Percentiles rank a stretch among this genome's conserved stretches.
These are phyloP conservation scores for Lepilemur ruficaudatus DNA, from an alignment of 2,797 vertebrate species.

Conservation along the genomic window DNA sequence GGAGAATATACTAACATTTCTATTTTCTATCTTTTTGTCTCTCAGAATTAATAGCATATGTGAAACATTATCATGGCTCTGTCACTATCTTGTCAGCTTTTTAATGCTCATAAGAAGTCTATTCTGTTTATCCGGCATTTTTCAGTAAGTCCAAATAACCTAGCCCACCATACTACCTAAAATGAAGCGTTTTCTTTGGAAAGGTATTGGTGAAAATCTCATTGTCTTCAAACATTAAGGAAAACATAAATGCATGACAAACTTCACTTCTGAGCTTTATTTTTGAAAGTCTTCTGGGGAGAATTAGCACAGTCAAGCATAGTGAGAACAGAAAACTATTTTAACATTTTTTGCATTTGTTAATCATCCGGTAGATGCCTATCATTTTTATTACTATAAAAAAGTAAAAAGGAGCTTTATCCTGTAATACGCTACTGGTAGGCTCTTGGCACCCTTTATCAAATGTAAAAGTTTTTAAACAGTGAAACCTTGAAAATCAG, in stretches of 20 bases:
- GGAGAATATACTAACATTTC: neutral
- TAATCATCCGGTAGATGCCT: neutral
- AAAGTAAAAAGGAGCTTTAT: neutral
- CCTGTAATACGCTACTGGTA: neutral
- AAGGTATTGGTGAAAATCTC: conserved; percentile 16
- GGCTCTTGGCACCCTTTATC: neutral
- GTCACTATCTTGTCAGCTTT: neutral
- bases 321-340: neutral
- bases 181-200: neutral
- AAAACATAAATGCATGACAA: neutral
- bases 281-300: neutral
- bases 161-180: neutral
- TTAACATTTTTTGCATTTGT: neutral
- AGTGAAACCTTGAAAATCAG: neutral
- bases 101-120: neutral
- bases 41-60: neutral
- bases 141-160: neutral
- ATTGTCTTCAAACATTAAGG: neutral
- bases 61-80: neutral
- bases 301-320: neutral
- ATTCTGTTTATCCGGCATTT: neutral
- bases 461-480: neutral
- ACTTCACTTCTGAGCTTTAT: neutral
- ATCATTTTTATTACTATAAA: neutral
- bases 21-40: neutral